A percentile compares a stretch with the other conserved stretches of the same genome.
phyloP scores from a whole-genome alignment of 2,888 invertebrate species.

The Venusia cambrica region DNA sequence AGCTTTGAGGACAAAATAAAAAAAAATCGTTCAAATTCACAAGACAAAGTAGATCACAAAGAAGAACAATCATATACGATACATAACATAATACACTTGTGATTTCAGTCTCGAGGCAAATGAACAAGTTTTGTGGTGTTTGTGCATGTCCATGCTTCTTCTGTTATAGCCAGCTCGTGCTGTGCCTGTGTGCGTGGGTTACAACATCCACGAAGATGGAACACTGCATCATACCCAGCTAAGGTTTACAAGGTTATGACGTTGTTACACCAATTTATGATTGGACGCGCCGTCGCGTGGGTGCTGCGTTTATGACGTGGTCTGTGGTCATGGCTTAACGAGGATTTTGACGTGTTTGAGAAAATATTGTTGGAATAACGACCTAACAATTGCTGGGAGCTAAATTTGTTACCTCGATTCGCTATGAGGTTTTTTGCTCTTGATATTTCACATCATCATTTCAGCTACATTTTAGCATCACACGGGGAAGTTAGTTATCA shows the following conservation, averaged over 20 bases:
- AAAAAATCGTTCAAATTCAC: too few species aligned
- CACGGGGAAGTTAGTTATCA: too few species aligned
- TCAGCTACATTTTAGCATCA: too few species aligned
- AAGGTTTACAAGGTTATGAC: conserved; percentile 36
- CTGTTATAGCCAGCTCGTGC: neutral
- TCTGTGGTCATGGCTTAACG: conserved; percentile 32
- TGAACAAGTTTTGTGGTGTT: too few species aligned
- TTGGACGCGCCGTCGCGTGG: conserved; percentile 50
- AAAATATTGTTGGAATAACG: conserved; percentile 5
- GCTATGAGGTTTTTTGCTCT: too few species aligned
- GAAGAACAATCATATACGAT: too few species aligned
- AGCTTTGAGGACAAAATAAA: too few species aligned
- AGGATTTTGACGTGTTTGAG: conserved; percentile 13
- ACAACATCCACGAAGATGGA: conserved; percentile 1
- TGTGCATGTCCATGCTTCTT: too few species aligned
- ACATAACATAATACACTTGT: too few species aligned
- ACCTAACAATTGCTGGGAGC: conserved; percentile 2
- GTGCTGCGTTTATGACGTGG: conserved; percentile 37
- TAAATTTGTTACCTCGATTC: neutral
- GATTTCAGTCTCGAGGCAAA: too few species aligned
- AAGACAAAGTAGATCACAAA: too few species aligned
- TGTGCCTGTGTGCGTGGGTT: neutral
- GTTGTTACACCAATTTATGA: conserved; percentile 53
- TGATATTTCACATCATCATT: too few species aligned
- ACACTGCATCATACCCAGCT: conserved; percentile 10